phyloP scores from a whole-genome alignment of 1,140 invertebrate genomes.

The Mylabris phalerata region DNA sequence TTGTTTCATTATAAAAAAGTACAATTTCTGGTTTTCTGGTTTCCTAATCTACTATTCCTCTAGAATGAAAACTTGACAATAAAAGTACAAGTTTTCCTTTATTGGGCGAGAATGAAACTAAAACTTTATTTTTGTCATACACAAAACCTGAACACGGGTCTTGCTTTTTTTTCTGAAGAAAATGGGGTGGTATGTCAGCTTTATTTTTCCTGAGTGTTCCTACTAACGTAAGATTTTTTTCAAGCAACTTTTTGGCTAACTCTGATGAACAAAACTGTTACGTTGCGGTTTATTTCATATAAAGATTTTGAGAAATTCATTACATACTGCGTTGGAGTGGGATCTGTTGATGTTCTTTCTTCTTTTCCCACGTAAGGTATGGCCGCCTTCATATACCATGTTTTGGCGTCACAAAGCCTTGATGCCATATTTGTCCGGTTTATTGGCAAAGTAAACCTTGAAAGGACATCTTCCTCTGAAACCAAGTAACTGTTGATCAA shows the following conservation, averaged over 20 bases:
- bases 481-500: conserved; percentile 40
- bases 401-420: conserved; percentile 31
- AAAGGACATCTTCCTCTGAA: conserved; percentile 41
- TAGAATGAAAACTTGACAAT: conserved; percentile 30
- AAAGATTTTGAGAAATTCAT: conserved; percentile 17
- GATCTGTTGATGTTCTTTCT: conserved; percentile 26
- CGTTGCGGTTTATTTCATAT: conserved; percentile 8
- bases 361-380: conserved; percentile 31
- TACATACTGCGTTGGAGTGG: conserved; percentile 18
- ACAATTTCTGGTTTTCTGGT: conserved; percentile 15
- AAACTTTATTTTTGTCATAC: conserved; percentile 4
- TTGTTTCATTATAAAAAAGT: conserved; percentile 19
- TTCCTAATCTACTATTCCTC: conserved; percentile 15
- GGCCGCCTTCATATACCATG: conserved; percentile 26
- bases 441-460: conserved; percentile 37
- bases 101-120: background rate
- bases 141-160: conserved; percentile 9
- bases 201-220: conserved; percentile 35
- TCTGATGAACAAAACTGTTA: conserved; percentile 12
- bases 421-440: conserved; percentile 37
- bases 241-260: conserved; percentile 28
- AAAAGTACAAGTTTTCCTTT: conserved; percentile 29
- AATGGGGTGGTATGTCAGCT: conserved; percentile 7
- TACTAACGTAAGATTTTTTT: conserved; percentile 28
- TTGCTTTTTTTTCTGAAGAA: background rate